Evolutionary conservation across 92 coral and sea anemone species (phyloP).

Genomic region (Zoanthus sansibaricus): DNA sequence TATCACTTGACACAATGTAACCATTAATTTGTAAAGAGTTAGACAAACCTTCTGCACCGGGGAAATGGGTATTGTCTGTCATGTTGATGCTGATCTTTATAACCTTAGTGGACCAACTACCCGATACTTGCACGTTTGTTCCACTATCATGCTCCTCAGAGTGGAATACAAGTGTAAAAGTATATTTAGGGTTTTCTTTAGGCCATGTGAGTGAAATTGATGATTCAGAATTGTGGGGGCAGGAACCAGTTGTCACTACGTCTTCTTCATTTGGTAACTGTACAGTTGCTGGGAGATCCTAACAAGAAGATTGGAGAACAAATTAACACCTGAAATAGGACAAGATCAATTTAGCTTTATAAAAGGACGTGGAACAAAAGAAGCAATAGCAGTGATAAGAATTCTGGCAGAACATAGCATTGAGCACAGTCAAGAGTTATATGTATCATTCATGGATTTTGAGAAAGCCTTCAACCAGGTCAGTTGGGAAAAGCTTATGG

Average conservation of each 20-base stretch:
- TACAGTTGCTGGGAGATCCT: not conserved
- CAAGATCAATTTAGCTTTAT: too few relatives aligned
- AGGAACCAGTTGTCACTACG: slow-evolving; percentile 1
- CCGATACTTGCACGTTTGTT: not conserved
- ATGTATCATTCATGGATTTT: too few relatives aligned
- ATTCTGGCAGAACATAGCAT: too few relatives aligned
- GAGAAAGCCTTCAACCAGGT: too few relatives aligned
- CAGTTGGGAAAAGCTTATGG: too few relatives aligned
- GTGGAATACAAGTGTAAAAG: slow-evolving; percentile 8
- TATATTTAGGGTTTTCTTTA: slow-evolving; percentile 8
- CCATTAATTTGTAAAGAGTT: too few relatives aligned
- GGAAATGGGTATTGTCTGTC: not conserved
- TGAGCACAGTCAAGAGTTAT: too few relatives aligned
- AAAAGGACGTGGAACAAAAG: too few relatives aligned
- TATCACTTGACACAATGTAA: not conserved
- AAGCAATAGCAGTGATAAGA: too few relatives aligned
- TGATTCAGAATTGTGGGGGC: not conserved
- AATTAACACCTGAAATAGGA: too few relatives aligned
- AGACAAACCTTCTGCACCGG: not conserved
- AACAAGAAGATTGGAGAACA: too few relatives aligned
- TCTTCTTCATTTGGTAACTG: not conserved
- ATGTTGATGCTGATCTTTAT: not conserved
- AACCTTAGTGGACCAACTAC: not conserved
- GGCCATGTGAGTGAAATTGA: slow-evolving; percentile 22
- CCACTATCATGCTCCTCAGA: not conserved